A percentile compares a stretch with the other conserved stretches of the same genome.
phyloP scores from a whole-genome alignment of 2,113 vertebrate species.

The Myiozetetes cayanensis region DNA sequence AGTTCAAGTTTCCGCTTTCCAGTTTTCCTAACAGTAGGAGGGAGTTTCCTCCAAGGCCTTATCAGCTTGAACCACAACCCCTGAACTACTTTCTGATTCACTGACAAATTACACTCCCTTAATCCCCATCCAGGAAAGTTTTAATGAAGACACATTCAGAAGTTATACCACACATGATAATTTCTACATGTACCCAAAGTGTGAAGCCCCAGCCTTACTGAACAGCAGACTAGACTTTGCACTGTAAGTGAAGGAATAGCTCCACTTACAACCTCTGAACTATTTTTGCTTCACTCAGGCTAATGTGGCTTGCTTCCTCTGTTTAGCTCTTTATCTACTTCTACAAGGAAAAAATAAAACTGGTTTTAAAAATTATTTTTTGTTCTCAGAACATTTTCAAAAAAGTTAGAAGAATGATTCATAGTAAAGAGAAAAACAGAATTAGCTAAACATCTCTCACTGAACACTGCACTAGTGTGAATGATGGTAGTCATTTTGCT shows the following conservation, averaged over 20 bases:
- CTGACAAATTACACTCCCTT: constrained; percentile 58
- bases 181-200: background rate
- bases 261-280: background rate
- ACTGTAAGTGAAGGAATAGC: background rate
- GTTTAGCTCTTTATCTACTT: background rate
- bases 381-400: background rate
- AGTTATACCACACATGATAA: background rate
- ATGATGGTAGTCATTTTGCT: background rate
- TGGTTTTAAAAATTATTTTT: background rate
- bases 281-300: background rate
- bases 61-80: constrained; percentile 78
- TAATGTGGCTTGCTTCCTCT: background rate
- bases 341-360: background rate
- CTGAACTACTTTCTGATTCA: constrained; percentile 47
- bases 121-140: constrained; percentile 18
- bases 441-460: background rate
- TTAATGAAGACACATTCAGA: constrained; percentile 31
- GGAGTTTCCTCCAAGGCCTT: constrained; percentile 78
- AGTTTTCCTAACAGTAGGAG: constrained; percentile 71
- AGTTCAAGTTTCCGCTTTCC: constrained; percentile 65
- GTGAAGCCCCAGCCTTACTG: background rate
- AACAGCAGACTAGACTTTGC: background rate
- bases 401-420: background rate
- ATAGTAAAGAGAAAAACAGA: background rate
- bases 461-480: background rate